phyloP scores from a whole-genome alignment of 2,888 invertebrate genomes.

The Microctonus aethiopoides region DNA sequence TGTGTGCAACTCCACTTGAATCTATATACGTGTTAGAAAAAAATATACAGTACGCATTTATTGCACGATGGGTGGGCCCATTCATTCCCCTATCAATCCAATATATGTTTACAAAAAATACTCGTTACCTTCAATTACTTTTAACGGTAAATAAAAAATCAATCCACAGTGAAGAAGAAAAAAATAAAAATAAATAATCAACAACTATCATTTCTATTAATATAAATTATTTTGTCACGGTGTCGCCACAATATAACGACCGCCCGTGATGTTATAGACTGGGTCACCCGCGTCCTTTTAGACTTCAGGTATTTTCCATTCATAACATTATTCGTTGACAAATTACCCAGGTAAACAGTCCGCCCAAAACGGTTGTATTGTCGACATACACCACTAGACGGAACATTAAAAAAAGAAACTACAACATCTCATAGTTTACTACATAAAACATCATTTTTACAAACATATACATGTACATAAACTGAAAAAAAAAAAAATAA shows the following conservation, averaged over 20 bases:
- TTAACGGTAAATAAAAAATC: constrained; percentile 4
- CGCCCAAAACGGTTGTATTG: constrained; percentile 46
- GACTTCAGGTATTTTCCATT: constrained; percentile 43
- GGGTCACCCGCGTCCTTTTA: constrained; percentile 13
- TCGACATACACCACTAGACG: too few species aligned
- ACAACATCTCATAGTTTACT: too few species aligned
- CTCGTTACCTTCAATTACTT: constrained; percentile 33
- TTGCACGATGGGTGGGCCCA: not conserved
- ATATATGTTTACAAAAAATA: constrained; percentile 41
- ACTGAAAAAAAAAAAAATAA: too few species aligned
- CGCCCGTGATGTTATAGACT: constrained; percentile 16
- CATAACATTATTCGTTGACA: constrained; percentile 56
- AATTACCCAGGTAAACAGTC: constrained; percentile 64
- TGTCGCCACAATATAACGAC: constrained; percentile 18
- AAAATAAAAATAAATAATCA: not conserved
- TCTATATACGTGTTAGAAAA: not conserved
- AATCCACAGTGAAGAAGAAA: not conserved
- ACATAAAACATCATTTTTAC: too few species aligned
- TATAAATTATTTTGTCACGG: not conserved
- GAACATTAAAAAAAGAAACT: too few species aligned
- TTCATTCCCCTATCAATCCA: constrained; percentile 15
- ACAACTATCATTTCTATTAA: not conserved
- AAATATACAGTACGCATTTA: not conserved
- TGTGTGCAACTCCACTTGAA: constrained; percentile 15
- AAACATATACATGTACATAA: too few species aligned